Base-by-base conservation (phyloP, 2,113 vertebrate species). In the Epinephelus fuscoguttatus region DNA sequence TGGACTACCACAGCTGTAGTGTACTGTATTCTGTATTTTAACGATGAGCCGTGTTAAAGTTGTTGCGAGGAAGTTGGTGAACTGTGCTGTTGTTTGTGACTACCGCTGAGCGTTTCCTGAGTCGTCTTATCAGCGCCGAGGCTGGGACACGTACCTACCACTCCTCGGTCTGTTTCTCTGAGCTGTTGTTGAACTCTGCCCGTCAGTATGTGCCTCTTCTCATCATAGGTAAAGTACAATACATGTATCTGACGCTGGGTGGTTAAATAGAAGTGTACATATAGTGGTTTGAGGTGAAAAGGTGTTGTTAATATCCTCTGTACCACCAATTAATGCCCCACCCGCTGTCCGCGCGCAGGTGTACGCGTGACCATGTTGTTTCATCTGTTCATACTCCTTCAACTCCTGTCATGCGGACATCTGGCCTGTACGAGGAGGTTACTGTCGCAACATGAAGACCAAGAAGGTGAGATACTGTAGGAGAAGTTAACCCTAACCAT, bases 291-390 rank as follows among this genome's bases (percentile, higher is more conserved):
- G 1, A 50, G 30, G 18, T 27, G 27, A 27, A 27, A 27, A 9
- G 8, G 70, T 4, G 49, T 56, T 55, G 21, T 61, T 57, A 4
- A 10, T 19, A 33, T 2, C 59, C 30, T 78, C 27, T 60, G 17
- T 19, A 3, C 23, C 27, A 40, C 27, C 17, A 53, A 47, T 85
- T 77, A 56, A 80, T 76, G 80, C 40, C 19, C 55, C 81, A 70
- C 70, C 40, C 72, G 37, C 23, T 57, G 30, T 59, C 33, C 25
- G 74, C 27, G 61, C 64, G 75, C 93, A 95, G 95, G 89, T 93
- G 87, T 87, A 83, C 87, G 70, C 84, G 69, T 21, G 85, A 78
- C 85, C 91, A 97, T 98, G 96, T 79, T 96, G 64, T 76, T 91
- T 6, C 0, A 89, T 57, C 53, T 96, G 87, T 25, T 96, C 1